These are phyloP conservation scores for Dasyurus viverrinus DNA, from an alignment of 2,113 vertebrate species.

Conservation along the genomic window DNA sequence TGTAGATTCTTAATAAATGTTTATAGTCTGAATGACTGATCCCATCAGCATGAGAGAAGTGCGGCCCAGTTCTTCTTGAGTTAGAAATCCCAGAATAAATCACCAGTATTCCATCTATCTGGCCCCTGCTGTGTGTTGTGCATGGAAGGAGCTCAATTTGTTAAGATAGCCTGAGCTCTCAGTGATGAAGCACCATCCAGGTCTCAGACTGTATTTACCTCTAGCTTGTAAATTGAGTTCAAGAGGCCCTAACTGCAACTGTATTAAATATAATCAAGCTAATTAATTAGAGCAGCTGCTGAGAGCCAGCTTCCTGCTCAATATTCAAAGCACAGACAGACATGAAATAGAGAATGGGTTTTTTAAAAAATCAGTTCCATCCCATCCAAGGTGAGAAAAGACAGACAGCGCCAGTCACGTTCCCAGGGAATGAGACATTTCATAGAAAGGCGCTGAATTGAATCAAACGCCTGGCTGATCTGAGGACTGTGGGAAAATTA, in stretches of 20 bases:
- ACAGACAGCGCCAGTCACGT: background rate
- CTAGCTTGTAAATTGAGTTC: background rate
- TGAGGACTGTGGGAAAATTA: background rate
- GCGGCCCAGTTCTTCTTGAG: background rate
- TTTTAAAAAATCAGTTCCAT: background rate
- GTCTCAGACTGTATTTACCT: background rate
- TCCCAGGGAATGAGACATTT: background rate
- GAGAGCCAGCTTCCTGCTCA: background rate
- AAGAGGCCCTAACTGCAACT: background rate
- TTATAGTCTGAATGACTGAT: background rate
- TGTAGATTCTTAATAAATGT: background rate
- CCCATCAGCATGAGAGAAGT: background rate
- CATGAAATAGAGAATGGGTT: background rate
- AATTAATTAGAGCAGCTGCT: background rate
- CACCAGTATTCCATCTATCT: background rate
- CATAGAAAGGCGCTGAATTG: background rate
- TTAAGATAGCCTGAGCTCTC: background rate
- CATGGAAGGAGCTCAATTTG: background rate
- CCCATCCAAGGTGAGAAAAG: background rate
- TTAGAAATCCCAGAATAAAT: background rate
- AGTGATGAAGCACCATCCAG: background rate
- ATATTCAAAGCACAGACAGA: background rate
- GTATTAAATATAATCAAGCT: constrained; percentile 24
- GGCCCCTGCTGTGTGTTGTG: background rate
- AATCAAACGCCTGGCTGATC: background rate